Evolutionary conservation across 2,888 invertebrate species (phyloP), one percentile per base, ranked within the genome.

Genomic region (Morpho deidamia): DNA sequence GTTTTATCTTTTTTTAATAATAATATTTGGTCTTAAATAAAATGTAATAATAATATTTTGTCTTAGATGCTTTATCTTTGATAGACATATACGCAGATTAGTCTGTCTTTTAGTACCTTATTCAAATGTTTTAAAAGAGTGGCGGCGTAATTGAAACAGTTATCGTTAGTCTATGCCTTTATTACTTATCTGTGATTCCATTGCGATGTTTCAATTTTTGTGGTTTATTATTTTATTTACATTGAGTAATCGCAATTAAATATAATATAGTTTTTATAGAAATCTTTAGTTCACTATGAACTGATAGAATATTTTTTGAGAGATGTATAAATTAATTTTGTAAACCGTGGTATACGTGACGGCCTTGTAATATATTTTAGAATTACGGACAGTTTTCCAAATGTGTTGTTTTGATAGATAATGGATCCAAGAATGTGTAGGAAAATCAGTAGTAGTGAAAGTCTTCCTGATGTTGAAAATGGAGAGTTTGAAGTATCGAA

Each of bases 361-460:
- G 78, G 68, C 81, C 78, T 83, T 81, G 81, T 76, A 76, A 70
- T 70, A n/a, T 74, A 74, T 71, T 72, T 72, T 72, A 81, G 73
- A 79, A 78, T 76, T 68, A 74, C 71, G 69, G 70, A 81, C 71
- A 76, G 67, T 76, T 77, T 81, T 83, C 81, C 87, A 83, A 87
- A 88, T 88, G 87, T 82, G 76, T 83, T 81, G 81, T 82, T 80
- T 82, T 76, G 78, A 76, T 78, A 87, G 86, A 89, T 89, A 85
- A 90, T 90, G 90, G 90, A 90, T 89, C 89, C 90, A 77, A 89
- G 90, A 86, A 90, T 90, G 90, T 90, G 90, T 71, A 88, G 88
- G 68, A 86, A 88, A 84, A 83, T 85, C 76, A 89, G 89, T 72
- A 88, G 85, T 79, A 85, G 85, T 81, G 88, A 88, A 79, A 87